Evolutionary conservation across 2,888 invertebrate species (phyloP), one percentile per base, ranked within the genome.

Genomic region (Neuroscelio doddi): DNA sequence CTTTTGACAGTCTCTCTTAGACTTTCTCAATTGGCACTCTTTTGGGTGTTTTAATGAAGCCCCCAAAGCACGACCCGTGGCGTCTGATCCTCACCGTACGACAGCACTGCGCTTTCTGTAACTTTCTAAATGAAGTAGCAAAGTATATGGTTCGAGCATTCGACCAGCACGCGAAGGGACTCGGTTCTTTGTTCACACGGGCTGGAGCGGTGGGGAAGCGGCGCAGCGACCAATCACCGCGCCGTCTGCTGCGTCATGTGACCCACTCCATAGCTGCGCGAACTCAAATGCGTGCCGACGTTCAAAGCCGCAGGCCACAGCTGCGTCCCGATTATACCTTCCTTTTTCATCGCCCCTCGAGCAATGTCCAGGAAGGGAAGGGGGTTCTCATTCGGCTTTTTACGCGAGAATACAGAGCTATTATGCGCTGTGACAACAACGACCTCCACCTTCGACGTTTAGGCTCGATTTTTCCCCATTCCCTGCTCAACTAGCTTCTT

Each of bases 261-360:
- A 34, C 42, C 8, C 9, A 9, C 38, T 38, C 45, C 17, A 34
- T 26, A 47, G 46, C 32, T 59, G 59, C 52, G 51, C 46, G 32
- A 30, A 8, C 26, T 12, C 17, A 12, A 21, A 3, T 44, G 51
- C 51, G 41, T 41, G 15, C 14, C 32, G 8, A 21, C 24, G 24
- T 27, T 32, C 21, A 27, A 10, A 41, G 30, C 30, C 30, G 30
- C 30, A 9, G 30, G 51, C 26, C 49, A 52, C 59, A 51, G 59
- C 46, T 50, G 58, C 46, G 59, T 45, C 44, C 46, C 45, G 45
- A 59, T 49, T 57, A 56, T 42, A 47, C 32, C 46, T 50, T 30
- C 57, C 49, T 45, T 51, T 51, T 45, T 51, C 45, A 44, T 51
- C 15, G 24, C 46, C 51, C 34, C 39, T 24, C 34, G 45, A 30